These are phyloP conservation scores for Andricus curvator DNA, from an alignment of 2,888 invertebrate species.

Conservation along the genomic window DNA sequence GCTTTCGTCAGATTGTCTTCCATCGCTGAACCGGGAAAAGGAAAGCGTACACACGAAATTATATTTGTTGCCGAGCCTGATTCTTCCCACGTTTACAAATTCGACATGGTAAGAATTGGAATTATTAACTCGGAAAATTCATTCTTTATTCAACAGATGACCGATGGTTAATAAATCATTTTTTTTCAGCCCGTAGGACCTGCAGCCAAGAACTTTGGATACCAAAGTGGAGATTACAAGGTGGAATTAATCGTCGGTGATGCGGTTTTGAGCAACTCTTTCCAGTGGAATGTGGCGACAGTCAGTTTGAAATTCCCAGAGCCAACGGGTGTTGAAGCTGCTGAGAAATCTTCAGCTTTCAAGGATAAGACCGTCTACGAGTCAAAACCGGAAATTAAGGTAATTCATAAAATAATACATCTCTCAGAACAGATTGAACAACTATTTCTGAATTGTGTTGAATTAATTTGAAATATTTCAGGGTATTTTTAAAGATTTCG, in stretches of 20 bases:
- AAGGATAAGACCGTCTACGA: constrained; percentile 76
- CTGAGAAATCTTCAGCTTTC: constrained; percentile 68
- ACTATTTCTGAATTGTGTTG: too few relatives aligned
- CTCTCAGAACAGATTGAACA: too few relatives aligned
- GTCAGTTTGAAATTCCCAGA: constrained; percentile 85
- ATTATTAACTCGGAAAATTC: neutral
- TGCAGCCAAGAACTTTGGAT: constrained; percentile 88
- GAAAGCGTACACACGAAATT: constrained; percentile 87
- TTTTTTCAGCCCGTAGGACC: constrained; percentile 85
- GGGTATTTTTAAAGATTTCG: too few relatives aligned
- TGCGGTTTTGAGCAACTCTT: constrained; percentile 92
- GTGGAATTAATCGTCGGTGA: constrained; percentile 95
- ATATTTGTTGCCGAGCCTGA: constrained; percentile 97
- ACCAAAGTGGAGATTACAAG: constrained; percentile 88
- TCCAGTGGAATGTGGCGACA: constrained; percentile 92
- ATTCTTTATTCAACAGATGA: neutral
- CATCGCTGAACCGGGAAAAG: constrained; percentile 59
- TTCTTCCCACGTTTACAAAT: constrained; percentile 87
- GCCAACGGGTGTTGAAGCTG: constrained; percentile 61
- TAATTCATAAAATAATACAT: constrained; percentile 61
- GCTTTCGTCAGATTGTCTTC: constrained; percentile 91
- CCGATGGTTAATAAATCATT: constrained; percentile 15
- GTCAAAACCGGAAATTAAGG: constrained; percentile 83
- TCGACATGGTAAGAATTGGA: constrained; percentile 87
- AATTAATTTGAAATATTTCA: too few relatives aligned